phyloP scores from a whole-genome alignment of 2,888 invertebrate genomes.

The Temnothorax rugatulus region DNA sequence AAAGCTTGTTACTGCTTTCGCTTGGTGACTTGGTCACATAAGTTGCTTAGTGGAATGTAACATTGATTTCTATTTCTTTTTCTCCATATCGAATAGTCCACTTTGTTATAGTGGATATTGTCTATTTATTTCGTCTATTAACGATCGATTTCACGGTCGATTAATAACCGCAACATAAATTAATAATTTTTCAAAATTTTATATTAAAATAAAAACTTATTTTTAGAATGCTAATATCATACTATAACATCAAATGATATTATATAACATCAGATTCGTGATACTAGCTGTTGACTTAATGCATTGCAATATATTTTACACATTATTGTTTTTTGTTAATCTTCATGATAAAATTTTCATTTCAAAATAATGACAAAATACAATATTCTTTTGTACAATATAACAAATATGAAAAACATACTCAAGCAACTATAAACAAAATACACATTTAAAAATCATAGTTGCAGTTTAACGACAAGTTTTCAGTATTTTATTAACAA shows the following conservation, averaged over 20 bases:
- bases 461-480: background rate
- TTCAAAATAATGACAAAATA: background rate
- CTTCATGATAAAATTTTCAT: background rate
- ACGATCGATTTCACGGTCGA: background rate
- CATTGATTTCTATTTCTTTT: conserved; percentile 66
- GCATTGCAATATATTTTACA: background rate
- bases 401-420: background rate
- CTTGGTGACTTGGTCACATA: conserved; percentile 66
- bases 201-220: background rate
- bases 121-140: conserved; percentile 10
- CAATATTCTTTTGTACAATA: background rate
- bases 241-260: background rate
- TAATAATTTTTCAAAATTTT: background rate
- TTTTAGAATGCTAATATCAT: background rate
- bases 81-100: conserved; percentile 20
- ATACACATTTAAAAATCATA: background rate
- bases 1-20: conserved; percentile 68
- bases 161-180: background rate
- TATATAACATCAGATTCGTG: background rate
- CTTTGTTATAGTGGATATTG: conserved; percentile 6
- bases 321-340: background rate
- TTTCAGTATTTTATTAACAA: background rate
- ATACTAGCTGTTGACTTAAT: background rate
- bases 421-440: background rate
- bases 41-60: conserved; percentile 64